These are phyloP conservation scores for Montipora foliosa DNA, from an alignment of 64 coral and sea anemone genomes.

Conservation along the genomic window DNA sequence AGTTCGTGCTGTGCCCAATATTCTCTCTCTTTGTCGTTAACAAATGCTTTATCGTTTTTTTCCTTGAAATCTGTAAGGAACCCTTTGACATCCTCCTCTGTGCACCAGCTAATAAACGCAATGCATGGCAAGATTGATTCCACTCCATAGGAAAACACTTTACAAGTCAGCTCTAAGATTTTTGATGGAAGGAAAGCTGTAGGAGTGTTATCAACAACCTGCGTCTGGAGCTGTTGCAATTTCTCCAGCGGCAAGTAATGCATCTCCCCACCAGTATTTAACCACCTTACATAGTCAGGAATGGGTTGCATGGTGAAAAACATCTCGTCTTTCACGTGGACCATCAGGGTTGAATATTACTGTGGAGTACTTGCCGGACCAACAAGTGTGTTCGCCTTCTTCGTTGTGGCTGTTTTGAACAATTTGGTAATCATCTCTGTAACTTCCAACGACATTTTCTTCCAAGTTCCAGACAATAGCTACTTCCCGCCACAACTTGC, in stretches of 20 bases:
- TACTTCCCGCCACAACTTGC: constrained; percentile 34
- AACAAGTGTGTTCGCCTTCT: constrained; percentile 1
- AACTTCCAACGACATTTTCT: constrained; percentile 22
- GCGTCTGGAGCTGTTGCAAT: neutral
- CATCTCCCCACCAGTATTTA: neutral
- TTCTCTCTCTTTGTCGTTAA: constrained; percentile 18
- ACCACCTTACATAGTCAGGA: neutral
- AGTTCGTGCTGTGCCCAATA: constrained; percentile 3
- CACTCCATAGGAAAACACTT: constrained; percentile 23
- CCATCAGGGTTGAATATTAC: constrained; percentile 5
- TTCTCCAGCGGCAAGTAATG: constrained; percentile 19
- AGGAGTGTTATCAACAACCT: neutral
- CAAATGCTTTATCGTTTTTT: constrained; percentile 8
- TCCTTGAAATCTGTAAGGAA: neutral
- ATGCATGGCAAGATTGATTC: constrained; percentile 20
- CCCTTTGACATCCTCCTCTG: neutral
- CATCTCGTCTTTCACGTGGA: neutral
- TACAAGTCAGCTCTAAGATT: constrained; percentile 5
- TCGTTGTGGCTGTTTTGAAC: constrained; percentile 33
- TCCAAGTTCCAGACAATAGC: constrained; percentile 59
- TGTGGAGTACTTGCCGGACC: constrained; percentile 24
- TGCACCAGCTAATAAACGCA: constrained; percentile 10
- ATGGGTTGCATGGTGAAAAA: neutral
- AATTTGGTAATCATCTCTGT: constrained; percentile 69
- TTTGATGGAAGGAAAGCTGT: constrained; percentile 16